Base-by-base conservation (phyloP, 2,113 vertebrate species). In the Plectropomus leopardus region DNA sequence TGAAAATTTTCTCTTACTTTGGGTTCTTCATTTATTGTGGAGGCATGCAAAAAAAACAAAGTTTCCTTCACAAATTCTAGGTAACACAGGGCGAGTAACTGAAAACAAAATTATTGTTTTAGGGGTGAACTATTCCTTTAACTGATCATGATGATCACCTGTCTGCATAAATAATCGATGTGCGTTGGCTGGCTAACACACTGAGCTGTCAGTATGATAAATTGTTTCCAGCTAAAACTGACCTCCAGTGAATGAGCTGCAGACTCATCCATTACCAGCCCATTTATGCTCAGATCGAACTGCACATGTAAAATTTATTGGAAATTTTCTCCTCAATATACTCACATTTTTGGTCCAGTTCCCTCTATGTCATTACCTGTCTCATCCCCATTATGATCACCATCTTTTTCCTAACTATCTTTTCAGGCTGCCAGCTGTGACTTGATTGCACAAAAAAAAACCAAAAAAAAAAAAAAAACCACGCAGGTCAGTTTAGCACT, bases 321-420 rank as follows among this genome's bases (percentile, higher is more conserved):
- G n/a, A 24, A 13, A 65, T 72, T 77, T 74, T 61, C 23, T 30
- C 21, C 54, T 69, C 47, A 53, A 11, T 53, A 17, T 8, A 26
- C 34, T 79, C 48, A 8, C 44, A 40, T 74, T 66, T 78, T 59
- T 69, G 17, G 42, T 47, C 42, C n/a, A 5, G 8, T 48, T 40
- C 15, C 28, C 51, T 59, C 57, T 63, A 0, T 69, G 44, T n/a
- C 14, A 30, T 42, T 42, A 63, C 73, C 30, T 4, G 14, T 48
- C 44, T 63, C 44, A 59, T 82, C 45, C 23, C 48, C 69, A 78
- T 85, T 51, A 54, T 59, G 44, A 74, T 80, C 64, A 73, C 45
- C 30, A 34, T 77, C 63, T 75, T 75, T 64, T 77, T 58, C 16
- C 10, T 15, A 61, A 68, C 57, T 68, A 19, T 72, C 58, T 28